These are phyloP conservation scores for Villa cingulata DNA, from an alignment of 2,888 invertebrate genomes.

Conservation along the genomic window DNA sequence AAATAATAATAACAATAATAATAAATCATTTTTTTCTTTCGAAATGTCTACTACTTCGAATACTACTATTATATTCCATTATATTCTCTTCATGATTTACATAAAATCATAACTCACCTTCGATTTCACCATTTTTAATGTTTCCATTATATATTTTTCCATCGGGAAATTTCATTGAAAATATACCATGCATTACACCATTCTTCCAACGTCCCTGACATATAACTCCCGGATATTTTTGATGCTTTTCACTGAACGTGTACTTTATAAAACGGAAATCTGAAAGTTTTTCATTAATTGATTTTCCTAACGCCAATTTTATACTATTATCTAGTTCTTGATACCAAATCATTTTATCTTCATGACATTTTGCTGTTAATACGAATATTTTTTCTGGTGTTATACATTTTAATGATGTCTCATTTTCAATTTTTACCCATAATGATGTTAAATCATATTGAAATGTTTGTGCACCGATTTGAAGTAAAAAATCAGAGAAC, in stretches of 20 bases:
- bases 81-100: no score
- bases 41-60: no score
- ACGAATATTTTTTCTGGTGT: slow-evolving; percentile 67
- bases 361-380: slow-evolving; percentile 45
- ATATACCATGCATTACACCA: slow-evolving; percentile 71
- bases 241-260: slow-evolving; percentile 53
- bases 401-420: slow-evolving; percentile 53
- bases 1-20: no score
- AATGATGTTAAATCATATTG: slow-evolving; percentile 57
- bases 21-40: no score
- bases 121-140: slow-evolving; percentile 45
- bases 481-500: slow-evolving; percentile 68
- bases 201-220: slow-evolving; percentile 69
- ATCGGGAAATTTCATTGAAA: slow-evolving; percentile 69
- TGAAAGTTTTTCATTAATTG: slow-evolving; percentile 45
- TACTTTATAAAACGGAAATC: slow-evolving; percentile 56
- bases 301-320: slow-evolving; percentile 49
- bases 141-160: slow-evolving; percentile 69
- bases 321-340: slow-evolving; percentile 63
- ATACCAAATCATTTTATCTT: slow-evolving; percentile 67
- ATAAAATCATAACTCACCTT: slow-evolving; percentile 18
- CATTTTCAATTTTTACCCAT: slow-evolving; percentile 66
- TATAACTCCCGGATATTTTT: slow-evolving; percentile 60
- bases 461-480: slow-evolving; percentile 53
- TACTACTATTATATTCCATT: no score